Conservation (phyloP, 2,888 invertebrate species). For the Nephrotoma appendiculata region DNA sequence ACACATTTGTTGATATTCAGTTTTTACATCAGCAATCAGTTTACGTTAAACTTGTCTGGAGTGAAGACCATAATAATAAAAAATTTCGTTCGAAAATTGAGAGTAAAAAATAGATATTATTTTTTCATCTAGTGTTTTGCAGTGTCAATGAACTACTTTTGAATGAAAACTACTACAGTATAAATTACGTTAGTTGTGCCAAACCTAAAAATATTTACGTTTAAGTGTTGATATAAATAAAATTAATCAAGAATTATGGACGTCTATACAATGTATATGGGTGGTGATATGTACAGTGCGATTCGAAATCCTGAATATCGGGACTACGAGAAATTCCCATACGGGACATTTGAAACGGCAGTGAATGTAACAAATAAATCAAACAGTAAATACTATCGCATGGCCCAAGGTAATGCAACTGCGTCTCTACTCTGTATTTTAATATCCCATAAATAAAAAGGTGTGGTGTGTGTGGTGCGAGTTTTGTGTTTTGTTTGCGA, state of each 20-base stretch:
- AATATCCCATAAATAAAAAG: background rate
- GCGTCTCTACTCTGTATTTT: background rate
- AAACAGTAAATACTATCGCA: slow-evolving; percentile 21
- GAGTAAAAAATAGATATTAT: background rate
- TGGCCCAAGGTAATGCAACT: slow-evolving; percentile 26
- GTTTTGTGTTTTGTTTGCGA: background rate
- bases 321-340: slow-evolving; percentile 37
- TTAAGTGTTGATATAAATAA: background rate
- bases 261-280: slow-evolving; percentile 39
- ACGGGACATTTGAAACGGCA: slow-evolving; percentile 26
- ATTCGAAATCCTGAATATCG: slow-evolving; percentile 34
- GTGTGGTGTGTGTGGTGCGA: background rate
- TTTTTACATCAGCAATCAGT: background rate
- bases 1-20: background rate
- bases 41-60: background rate
- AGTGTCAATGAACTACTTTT: background rate
- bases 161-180: background rate
- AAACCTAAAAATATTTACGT: background rate
- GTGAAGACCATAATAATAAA: background rate
- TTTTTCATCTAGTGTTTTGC: background rate
- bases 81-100: background rate
- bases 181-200: background rate
- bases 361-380: slow-evolving; percentile 21
- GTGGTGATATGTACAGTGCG: slow-evolving; percentile 35
- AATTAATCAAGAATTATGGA: slow-evolving; percentile 30